Conservation (phyloP, 2,888 invertebrate genomes). For the Drosophila mimetica region DNA sequence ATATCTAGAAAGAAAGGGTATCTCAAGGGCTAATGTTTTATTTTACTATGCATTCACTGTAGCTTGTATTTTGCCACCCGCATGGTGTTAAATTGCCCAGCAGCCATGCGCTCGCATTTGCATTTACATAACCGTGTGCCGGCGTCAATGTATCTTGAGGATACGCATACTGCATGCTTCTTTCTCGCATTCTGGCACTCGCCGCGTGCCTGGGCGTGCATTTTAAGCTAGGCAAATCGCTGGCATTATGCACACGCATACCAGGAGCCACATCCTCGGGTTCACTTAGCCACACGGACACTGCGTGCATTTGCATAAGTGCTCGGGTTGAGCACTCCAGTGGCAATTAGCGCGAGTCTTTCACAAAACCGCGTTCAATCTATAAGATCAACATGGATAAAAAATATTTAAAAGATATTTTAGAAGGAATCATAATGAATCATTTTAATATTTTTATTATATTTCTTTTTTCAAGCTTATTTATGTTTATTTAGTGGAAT, state of each 20-base stretch:
- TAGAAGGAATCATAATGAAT: too few species aligned
- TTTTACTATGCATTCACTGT: not conserved
- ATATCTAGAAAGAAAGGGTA: too few species aligned
- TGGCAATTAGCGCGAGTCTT: constrained; percentile 50
- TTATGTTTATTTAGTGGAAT: too few species aligned
- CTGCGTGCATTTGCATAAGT: constrained; percentile 36
- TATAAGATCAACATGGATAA: too few species aligned
- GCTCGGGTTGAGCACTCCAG: constrained; percentile 23
- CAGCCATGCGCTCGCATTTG: constrained; percentile 63
- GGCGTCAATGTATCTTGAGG: constrained; percentile 63
- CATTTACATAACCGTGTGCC: constrained; percentile 58
- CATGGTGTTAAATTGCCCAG: constrained; percentile 77
- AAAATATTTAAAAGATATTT: too few species aligned
- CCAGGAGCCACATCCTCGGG: constrained; percentile 1
- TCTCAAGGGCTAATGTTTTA: not conserved
- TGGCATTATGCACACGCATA: constrained; percentile 46
- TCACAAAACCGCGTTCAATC: not conserved
- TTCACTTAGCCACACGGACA: constrained; percentile 16
- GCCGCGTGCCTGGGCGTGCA: constrained; percentile 38
- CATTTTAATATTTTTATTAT: too few species aligned
- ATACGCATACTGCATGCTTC: constrained; percentile 23
- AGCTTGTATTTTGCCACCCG: constrained; percentile 3
- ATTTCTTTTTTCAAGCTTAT: too few species aligned
- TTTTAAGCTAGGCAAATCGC: constrained; percentile 34
- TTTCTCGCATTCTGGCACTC: constrained; percentile 20